phyloP scores from a whole-genome alignment of 2,888 invertebrate genomes.

The Cataglyphis livida region DNA sequence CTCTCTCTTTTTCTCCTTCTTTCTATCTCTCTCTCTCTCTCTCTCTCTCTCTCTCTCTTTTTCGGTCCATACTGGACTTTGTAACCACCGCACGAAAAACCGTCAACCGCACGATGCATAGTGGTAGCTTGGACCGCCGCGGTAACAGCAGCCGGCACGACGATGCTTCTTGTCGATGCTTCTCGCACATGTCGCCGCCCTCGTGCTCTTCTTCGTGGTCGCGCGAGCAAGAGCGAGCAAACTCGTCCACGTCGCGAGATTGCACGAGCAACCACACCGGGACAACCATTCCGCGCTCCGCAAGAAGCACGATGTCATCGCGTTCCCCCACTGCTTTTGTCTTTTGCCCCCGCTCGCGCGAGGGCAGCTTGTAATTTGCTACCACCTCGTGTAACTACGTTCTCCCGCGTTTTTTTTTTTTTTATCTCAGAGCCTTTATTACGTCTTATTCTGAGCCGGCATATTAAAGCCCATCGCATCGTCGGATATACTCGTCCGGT shows the following conservation, averaged over 20 bases:
- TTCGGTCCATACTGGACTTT: conserved; percentile 10
- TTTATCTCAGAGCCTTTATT: conserved; percentile 22
- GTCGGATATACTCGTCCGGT: neutral
- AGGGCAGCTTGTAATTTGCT: conserved; percentile 45
- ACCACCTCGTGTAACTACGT: conserved; percentile 31
- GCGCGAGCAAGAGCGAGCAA: conserved; percentile 44
- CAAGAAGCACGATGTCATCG: conserved; percentile 63
- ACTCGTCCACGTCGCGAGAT: conserved; percentile 48
- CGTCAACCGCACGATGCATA: conserved; percentile 43
- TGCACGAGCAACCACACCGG: conserved; percentile 14
- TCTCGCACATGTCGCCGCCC: conserved; percentile 44
- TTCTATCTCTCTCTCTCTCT: neutral
- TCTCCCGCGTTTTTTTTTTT: neutral
- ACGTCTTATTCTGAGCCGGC: conserved; percentile 32
- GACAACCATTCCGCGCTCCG: conserved; percentile 16
- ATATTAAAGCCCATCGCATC: conserved; percentile 11
- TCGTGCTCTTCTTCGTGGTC: conserved; percentile 36
- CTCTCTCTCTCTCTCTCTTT: neutral
- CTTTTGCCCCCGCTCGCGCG: conserved; percentile 5
- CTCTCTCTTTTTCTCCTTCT: conserved; percentile 3
- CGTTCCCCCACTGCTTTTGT: conserved; percentile 28
- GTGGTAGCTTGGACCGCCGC: conserved; percentile 39
- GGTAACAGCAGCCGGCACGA: conserved; percentile 52
- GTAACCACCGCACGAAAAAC: conserved; percentile 52
- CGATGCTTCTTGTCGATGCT: conserved; percentile 47